These are phyloP conservation scores for Harpagifer antarcticus DNA, from an alignment of 2,797 vertebrate species.

Conservation along the genomic window DNA sequence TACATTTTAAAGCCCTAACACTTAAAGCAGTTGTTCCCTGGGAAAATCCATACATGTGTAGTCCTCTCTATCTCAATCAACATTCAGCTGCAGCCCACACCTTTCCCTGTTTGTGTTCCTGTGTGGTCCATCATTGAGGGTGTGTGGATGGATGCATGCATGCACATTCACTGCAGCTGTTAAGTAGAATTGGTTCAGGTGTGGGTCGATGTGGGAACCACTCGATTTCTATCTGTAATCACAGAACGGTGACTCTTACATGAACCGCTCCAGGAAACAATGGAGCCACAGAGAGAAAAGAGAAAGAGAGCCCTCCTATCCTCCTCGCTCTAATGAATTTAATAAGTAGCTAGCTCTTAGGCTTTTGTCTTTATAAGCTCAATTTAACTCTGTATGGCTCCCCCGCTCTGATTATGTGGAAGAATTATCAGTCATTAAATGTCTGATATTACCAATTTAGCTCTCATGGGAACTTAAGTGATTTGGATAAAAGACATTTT, in stretches of 20 bases:
- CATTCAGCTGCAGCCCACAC: conserved; percentile 5
- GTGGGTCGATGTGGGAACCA: conserved; percentile 64
- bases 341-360: conserved; percentile 62
- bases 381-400: conserved; percentile 49
- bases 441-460: conserved; percentile 47
- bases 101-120: conserved; percentile 20
- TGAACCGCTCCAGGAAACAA: conserved; percentile 77
- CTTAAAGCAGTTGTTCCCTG: conserved; percentile 8
- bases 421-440: conserved; percentile 62
- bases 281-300: conserved; percentile 62
- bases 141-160: conserved; percentile 23
- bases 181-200: conserved; percentile 58
- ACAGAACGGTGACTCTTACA: conserved; percentile 70
- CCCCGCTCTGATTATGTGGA: conserved; percentile 50
- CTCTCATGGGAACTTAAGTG: conserved; percentile 59
- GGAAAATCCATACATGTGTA: conserved; percentile 6
- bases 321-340: conserved; percentile 67
- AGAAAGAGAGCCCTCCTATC: conserved; percentile 39
- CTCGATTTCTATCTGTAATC: conserved; percentile 69
- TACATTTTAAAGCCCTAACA: conserved; percentile 1
- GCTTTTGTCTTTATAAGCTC: conserved; percentile 65
- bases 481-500: conserved; percentile 32
- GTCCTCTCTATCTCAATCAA: conserved; percentile 24
- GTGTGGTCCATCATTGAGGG: conserved; percentile 15
- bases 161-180: conserved; percentile 26